Conservation (phyloP, 2,888 invertebrate species). For the Uloborus plumipes region DNA sequence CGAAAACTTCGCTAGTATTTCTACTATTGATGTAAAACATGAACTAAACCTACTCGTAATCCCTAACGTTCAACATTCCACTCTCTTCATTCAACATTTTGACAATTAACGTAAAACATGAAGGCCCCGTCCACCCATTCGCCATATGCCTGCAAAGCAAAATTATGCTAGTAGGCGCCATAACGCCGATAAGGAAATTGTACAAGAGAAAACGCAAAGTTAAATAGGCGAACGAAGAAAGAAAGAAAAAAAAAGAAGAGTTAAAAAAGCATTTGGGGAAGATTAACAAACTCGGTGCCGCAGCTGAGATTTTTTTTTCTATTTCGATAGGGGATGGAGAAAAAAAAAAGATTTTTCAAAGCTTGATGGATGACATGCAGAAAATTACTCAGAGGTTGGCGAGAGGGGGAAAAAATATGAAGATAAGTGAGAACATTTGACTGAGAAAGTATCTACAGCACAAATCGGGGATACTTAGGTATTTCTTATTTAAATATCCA, state of each 20-base stretch:
- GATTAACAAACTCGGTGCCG: slow-evolving; percentile 17
- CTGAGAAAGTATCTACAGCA: too few relatives aligned
- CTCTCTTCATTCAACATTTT: too few relatives aligned
- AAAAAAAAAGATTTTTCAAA: neutral
- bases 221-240: slow-evolving; percentile 2
- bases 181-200: slow-evolving; percentile 11
- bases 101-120: too few relatives aligned
- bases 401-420: slow-evolving; percentile 1
- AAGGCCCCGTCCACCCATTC: too few relatives aligned
- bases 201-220: slow-evolving; percentile 12
- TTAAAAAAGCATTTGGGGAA: slow-evolving; percentile 17
- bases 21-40: too few relatives aligned
- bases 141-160: too few relatives aligned
- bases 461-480: too few relatives aligned
- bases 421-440: slow-evolving; percentile 2
- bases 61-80: too few relatives aligned
- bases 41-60: too few relatives aligned
- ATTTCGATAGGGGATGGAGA: neutral
- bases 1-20: too few relatives aligned
- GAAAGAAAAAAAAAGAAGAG: neutral
- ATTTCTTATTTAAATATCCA: too few relatives aligned
- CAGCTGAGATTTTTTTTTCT: neutral
- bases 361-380: slow-evolving; percentile 16
- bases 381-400: slow-evolving; percentile 12
- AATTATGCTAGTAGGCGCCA: too few relatives aligned